Evolutionary conservation across 2,888 invertebrate genomes (phyloP).

Genomic region (Hemithea aestivaria): DNA sequence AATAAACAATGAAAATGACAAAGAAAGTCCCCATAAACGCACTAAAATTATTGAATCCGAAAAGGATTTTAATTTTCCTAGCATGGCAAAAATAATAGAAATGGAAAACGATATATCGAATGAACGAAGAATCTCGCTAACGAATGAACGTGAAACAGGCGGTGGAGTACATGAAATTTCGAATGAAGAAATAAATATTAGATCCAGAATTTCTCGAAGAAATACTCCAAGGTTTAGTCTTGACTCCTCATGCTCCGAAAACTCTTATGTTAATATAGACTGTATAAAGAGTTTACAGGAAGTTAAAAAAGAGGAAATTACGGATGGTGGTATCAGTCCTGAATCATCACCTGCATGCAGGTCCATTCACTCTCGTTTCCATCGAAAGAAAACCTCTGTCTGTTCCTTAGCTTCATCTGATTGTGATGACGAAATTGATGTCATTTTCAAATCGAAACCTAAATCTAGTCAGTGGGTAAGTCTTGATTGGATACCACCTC

Average conservation of each 20-base stretch:
- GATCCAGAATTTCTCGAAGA: conserved; percentile 61
- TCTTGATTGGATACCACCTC: conserved; percentile 75
- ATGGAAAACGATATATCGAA: conserved; percentile 75
- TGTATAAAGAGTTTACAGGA: conserved; percentile 75
- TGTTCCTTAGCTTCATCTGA: conserved; percentile 76
- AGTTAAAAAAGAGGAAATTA: conserved; percentile 67
- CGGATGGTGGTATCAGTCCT: conserved; percentile 48
- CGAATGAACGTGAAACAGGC: conserved; percentile 72
- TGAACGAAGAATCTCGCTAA: conserved; percentile 69
- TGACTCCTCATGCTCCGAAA: conserved; percentile 78
- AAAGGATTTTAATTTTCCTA: conserved; percentile 66
- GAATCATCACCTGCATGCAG: conserved; percentile 58
- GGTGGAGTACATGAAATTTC: conserved; percentile 55
- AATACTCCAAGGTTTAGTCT: conserved; percentile 72
- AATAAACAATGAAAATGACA: conserved; percentile 51
- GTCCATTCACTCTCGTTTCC: conserved; percentile 65
- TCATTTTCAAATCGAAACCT: conserved; percentile 77
- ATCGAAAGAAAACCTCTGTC: conserved; percentile 72
- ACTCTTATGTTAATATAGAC: conserved; percentile 77
- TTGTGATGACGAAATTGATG: conserved; percentile 75
- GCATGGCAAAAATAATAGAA: conserved; percentile 74
- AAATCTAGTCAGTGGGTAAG: conserved; percentile 80
- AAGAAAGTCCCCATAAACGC: conserved; percentile 56
- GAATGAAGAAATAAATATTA: conserved; percentile 58
- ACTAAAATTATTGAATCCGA: conserved; percentile 61